Base-by-base conservation (phyloP, 92 coral and sea anemone species). In the Diadumene lineata region DNA sequence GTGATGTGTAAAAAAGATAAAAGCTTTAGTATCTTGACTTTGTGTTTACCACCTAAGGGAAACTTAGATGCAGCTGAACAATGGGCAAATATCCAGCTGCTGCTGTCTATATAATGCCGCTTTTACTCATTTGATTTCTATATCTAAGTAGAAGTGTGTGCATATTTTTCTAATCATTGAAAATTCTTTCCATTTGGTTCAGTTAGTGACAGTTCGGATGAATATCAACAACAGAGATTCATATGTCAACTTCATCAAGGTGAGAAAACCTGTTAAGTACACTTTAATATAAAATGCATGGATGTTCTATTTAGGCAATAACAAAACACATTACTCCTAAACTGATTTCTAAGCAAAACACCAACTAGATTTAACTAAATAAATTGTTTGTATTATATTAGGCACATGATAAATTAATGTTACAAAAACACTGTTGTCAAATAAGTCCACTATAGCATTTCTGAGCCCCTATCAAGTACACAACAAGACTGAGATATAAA, bases 11-110 rank as follows among this genome's bases (percentile, higher is more conserved):
- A 53, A 53, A 53, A 58, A 58, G 64, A 58, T 58, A 58, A 22
- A 11, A 58, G 11, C 58, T 13, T n/a, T 53, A 21, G 58, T 58
- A 58, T 58, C 64, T 58, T 26, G 31, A 58, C 64, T 58, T 58
- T 58, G 11, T 58, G 31, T 26, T 58, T 58, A 58, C 64, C 64
- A 58, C 64, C 64, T 58, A 22, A 58, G 64, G 29, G 64, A 3
- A 58, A 22, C 29, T 32, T 23, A 58, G 1, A 58, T 10, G 31
- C 64, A 58, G 31, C 64, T 58, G 64, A 58, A 38, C 48, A 38
- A 58, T 58, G 64, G 31, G 11, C 64, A 58, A 58, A 58, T 58
- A 11, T 2, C 7, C 64, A 58, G 64, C 64, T 26, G 64, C 64
- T 26, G 31, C 22, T 22, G 22, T 58, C n/a, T 53, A 15, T 53